These are phyloP conservation scores for Gulo gulo DNA, from an alignment of 2,113 vertebrate genomes.

Conservation along the genomic window DNA sequence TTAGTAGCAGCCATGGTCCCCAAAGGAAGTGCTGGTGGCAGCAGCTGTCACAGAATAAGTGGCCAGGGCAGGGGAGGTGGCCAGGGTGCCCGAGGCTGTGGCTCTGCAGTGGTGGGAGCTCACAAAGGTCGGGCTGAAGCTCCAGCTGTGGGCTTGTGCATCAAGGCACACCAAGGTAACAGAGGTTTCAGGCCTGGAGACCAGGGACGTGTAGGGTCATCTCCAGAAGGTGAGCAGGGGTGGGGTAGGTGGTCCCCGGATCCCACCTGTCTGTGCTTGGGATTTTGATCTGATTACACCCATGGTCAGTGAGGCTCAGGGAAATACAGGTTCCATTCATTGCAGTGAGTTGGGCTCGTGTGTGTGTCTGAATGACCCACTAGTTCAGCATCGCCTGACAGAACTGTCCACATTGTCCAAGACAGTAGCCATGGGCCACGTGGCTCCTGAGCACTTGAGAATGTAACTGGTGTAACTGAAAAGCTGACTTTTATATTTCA, in stretches of 20 bases:
- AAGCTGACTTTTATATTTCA: background rate
- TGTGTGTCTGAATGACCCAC: background rate
- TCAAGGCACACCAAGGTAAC: fast-evolving
- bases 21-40: background rate
- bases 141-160: fast-evolving
- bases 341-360: background rate
- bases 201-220: fast-evolving
- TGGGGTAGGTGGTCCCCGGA: background rate
- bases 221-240: background rate
- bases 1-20: background rate
- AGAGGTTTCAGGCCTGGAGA: background rate
- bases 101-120: background rate
- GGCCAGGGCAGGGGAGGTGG: background rate
- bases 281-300: background rate
- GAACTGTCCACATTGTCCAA: fast-evolving
- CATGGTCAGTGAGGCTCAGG: fast-evolving
- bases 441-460: background rate
- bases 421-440: background rate
- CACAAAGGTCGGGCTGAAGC: fast-evolving
- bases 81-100: fast-evolving
- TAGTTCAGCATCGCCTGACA: fast-evolving
- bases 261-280: background rate
- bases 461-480: fast-evolving
- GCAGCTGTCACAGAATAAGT: background rate
- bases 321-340: fast-evolving